These are phyloP conservation scores for Eupithecia pulchellata DNA, from an alignment of 2,888 invertebrate species.

Conservation along the genomic window DNA sequence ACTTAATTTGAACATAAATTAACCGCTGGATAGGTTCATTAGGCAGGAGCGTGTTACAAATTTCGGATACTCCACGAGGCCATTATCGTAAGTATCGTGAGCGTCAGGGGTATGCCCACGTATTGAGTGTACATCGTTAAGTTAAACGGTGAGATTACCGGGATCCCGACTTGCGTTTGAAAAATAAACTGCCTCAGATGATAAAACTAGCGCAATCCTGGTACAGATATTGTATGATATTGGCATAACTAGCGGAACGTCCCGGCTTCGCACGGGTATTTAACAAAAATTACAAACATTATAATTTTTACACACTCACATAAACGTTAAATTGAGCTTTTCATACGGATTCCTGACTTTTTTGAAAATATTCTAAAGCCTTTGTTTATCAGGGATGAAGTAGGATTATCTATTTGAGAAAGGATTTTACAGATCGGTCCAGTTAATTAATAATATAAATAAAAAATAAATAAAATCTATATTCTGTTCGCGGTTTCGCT, in stretches of 20 bases:
- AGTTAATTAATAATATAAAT: no score
- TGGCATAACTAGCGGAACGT: background rate
- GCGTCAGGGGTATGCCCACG: conserved; percentile 18
- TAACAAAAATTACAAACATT: no score
- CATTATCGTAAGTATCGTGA: conserved; percentile 39
- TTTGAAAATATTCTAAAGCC: no score
- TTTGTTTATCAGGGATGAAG: no score
- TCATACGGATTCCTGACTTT: no score
- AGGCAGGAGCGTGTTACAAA: conserved; percentile 47
- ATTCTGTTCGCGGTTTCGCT: no score
- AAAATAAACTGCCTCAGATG: background rate
- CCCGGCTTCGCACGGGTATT: no score
- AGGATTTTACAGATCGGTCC: no score
- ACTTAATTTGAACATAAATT: conserved; percentile 50
- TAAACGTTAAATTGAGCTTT: no score
- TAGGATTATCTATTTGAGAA: no score
- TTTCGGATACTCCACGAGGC: conserved; percentile 41
- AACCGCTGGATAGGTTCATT: conserved; percentile 47
- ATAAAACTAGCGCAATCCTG: background rate
- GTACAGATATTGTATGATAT: background rate
- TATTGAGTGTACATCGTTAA: conserved; percentile 15
- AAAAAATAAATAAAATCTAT: no score
- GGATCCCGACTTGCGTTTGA: background rate
- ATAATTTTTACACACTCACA: no score
- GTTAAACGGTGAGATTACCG: conserved; percentile 11